Evolutionary conservation across 2,888 invertebrate species (phyloP), one percentile per base, ranked within the genome.

Genomic region (Melikaiella ostensackeni): DNA sequence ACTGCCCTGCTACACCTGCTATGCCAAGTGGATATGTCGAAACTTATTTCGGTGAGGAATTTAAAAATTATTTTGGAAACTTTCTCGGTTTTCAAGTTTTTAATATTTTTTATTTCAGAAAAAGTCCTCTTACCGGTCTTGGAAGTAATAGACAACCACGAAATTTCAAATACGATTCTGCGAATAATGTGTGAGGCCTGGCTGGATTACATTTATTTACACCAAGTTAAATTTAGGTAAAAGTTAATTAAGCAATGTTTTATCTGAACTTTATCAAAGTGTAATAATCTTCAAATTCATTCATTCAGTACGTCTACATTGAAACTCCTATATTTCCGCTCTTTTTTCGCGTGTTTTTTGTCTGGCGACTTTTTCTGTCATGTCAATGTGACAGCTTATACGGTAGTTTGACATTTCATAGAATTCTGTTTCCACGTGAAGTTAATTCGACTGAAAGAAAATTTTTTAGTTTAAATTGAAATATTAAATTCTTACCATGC

Each of bases 121-220:
- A 94, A 95, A 92, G 95, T 97, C 86, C 91, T 96, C 82, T 91
- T 95, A 77, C 97, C 97, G 1, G 95, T 96, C n/a, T 92, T 97
- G 84, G 93, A 93, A 83, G 96, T 97, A 63, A 95, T 96, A 5
- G 94, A 94, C 75, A 95, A 97, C 87, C 93, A 95, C 74, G 92
- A 94, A 8, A 95, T 96, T 61, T 93, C 95, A 35, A 96, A 96
- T 86, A 95, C 96, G 93, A 94, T 96, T 75, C 92, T 97, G 46
- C 95, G 95, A 88, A 94, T 97, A 42, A 95, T 97, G 92, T 96
- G 97, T 87, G 97, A 97, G 90, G 95, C 97, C 0, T 97, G 97
- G 97, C 92, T 97, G 75, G 96, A 97, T 89, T 96, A 96, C 86
- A 97, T 97, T 83, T 97, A 96, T 89, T 94, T 95, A 66, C 95